Conservation (phyloP, 2,797 vertebrate species). For the Arnoldichthys spilopterus region DNA sequence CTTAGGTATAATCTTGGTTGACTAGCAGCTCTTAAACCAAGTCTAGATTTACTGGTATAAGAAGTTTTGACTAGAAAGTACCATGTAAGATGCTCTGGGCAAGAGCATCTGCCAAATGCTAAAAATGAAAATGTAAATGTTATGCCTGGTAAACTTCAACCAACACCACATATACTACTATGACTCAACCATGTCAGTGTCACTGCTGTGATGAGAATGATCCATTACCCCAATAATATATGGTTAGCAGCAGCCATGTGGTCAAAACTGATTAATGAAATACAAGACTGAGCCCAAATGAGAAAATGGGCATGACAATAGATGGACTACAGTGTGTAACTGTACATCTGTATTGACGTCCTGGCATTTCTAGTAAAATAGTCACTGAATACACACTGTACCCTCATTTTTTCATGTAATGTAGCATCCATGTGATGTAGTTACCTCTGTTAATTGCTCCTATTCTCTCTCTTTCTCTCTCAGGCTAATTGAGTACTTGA, state of each 20-base stretch:
- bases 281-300: background rate
- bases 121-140: too few species aligned
- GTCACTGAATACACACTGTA: too few species aligned
- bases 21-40: too few species aligned
- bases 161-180: too few species aligned
- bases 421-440: background rate
- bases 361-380: too few species aligned
- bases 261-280: background rate
- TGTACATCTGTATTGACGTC: background rate
- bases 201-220: background rate
- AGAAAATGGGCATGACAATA: background rate
- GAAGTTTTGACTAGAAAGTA: too few species aligned
- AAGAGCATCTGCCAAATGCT: too few species aligned
- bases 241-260: background rate
- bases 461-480: slow-evolving; percentile 17
- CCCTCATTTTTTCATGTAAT: background rate
- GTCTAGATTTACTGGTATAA: too few species aligned
- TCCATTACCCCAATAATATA: background rate
- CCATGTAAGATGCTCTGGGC: too few species aligned
- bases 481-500: slow-evolving; percentile 83
- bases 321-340: background rate
- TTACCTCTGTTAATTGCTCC: slow-evolving; percentile 2
- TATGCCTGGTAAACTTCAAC: too few species aligned
- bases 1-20: too few species aligned
- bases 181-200: too few species aligned